Conservation (phyloP, 1,140 invertebrate genomes). For the Dreissena polymorpha region DNA sequence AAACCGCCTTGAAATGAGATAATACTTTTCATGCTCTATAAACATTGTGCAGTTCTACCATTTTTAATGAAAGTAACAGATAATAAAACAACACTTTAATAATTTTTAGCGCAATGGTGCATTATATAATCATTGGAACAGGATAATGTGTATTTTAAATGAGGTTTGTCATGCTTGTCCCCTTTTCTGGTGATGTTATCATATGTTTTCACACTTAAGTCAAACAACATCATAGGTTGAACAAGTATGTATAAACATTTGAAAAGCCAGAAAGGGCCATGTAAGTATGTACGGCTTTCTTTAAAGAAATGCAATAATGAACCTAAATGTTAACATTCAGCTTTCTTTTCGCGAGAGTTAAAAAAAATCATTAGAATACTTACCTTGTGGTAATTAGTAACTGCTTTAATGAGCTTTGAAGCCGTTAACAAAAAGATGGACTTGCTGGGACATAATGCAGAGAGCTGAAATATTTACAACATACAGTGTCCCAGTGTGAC, state of each 20-base stretch:
- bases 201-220: constrained; percentile 60
- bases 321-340: not conserved
- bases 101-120: too few species aligned
- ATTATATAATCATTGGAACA: too few species aligned
- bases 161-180: too few species aligned
- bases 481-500: not conserved
- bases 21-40: constrained; percentile 1
- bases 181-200: too few species aligned
- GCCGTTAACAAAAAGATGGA: constrained; percentile 89
- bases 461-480: constrained; percentile 83
- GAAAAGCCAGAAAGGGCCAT: constrained; percentile 35
- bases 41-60: not conserved
- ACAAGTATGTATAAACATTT: constrained; percentile 59
- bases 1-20: not conserved
- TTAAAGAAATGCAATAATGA: constrained; percentile 75
- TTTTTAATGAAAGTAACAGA: not conserved
- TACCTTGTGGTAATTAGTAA: constrained; percentile 86
- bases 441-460: constrained; percentile 84
- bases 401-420: constrained; percentile 91
- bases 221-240: too few species aligned
- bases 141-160: too few species aligned
- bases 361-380: not conserved
- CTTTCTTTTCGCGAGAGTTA: not conserved
- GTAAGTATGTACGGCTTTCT: too few species aligned
- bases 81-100: too few species aligned